A percentile compares a stretch with the other conserved stretches of the same genome.
phyloP scores from a whole-genome alignment of 2,797 vertebrate species.

The Alca torda region DNA sequence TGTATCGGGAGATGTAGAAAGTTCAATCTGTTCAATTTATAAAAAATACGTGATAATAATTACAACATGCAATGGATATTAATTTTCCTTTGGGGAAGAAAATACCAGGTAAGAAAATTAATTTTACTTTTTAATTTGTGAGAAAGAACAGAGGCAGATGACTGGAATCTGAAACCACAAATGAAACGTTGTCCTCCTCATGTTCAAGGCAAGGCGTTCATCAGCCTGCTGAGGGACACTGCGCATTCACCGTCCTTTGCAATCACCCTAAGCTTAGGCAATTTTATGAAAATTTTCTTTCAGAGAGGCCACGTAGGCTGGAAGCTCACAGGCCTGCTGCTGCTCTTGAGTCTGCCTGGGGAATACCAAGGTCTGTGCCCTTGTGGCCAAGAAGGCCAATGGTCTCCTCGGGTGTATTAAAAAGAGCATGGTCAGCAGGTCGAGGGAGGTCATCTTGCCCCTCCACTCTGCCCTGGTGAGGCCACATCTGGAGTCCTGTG shows the following conservation, averaged over 20 bases:
- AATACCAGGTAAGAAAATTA: background rate
- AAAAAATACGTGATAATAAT: background rate
- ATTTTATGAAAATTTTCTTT: fast-evolving
- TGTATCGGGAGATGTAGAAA: background rate
- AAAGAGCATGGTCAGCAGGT: background rate
- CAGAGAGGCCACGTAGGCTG: fast-evolving
- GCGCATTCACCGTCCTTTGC: fast-evolving
- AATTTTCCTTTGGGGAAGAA: background rate
- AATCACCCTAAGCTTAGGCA: fast-evolving
- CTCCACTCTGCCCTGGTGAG: background rate
- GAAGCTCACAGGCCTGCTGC: background rate
- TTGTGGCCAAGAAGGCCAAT: background rate
- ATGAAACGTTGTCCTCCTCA: fast-evolving
- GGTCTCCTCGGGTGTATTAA: background rate
- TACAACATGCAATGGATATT: background rate
- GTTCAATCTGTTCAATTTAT: background rate
- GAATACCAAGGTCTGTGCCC: background rate
- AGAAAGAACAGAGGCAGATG: background rate
- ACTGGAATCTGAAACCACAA: background rate
- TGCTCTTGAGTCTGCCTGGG: too few species aligned
- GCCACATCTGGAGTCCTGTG: background rate
- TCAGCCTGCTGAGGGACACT: fast-evolving
- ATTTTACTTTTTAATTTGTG: background rate
- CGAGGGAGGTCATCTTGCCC: background rate
- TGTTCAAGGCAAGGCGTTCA: fast-evolving